Evolutionary conservation across 1,140 invertebrate genomes (phyloP).

Genomic region (Procambarus clarkii): DNA sequence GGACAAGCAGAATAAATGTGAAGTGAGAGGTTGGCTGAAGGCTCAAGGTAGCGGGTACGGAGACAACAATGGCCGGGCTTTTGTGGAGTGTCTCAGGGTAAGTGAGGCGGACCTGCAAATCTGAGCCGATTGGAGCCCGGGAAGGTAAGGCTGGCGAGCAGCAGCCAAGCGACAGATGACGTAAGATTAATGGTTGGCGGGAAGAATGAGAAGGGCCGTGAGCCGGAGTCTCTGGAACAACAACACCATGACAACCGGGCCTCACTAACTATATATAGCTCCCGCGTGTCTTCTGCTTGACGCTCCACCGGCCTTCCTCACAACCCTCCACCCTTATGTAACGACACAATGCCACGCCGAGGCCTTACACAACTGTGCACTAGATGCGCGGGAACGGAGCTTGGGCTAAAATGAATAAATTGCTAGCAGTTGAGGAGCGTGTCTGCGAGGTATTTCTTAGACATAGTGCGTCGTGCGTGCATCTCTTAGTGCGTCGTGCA

Average conservation of each 20-base stretch:
- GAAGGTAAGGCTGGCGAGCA: not conserved
- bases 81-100: not conserved
- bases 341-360: too few species aligned
- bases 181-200: constrained; percentile 26
- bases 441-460: too few species aligned
- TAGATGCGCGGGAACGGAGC: too few species aligned
- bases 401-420: too few species aligned
- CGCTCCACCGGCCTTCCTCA: not conserved
- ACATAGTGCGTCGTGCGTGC: too few species aligned
- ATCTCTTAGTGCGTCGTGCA: too few species aligned
- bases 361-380: too few species aligned
- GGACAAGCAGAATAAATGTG: not conserved
- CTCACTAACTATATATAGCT: not conserved
- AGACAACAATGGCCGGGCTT: not conserved
- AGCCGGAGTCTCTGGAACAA: not conserved
- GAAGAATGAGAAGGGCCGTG: not conserved
- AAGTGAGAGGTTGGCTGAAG: not conserved
- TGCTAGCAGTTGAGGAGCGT: too few species aligned
- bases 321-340: not conserved
- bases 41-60: not conserved
- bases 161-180: not conserved
- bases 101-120: not conserved
- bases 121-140: not conserved
- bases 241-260: not conserved
- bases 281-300: not conserved